Base-by-base conservation (phyloP, 2,113 vertebrate species). In the Laticauda colubrina region DNA sequence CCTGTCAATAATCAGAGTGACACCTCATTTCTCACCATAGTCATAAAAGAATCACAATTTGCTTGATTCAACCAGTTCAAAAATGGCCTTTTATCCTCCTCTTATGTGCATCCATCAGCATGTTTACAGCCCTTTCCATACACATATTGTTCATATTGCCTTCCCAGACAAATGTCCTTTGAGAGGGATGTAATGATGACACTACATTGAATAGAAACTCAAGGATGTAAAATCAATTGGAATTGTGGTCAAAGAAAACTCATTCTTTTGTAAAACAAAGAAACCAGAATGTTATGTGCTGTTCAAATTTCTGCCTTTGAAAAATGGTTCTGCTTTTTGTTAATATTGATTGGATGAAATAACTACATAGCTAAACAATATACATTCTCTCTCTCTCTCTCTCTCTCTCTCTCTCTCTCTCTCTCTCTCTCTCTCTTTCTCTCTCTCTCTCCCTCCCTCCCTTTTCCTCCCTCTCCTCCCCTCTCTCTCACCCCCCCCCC, bases 11-110 rank as follows among this genome's bases (percentile, higher is more conserved):
- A 93, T 11, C 39, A 48, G 23, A 39, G 12, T 93, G 48, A 61
- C 91, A 34, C 9, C 34, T 87, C 0, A 15, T 48, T 92, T 8
- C 57, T 6, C 57, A 64, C 6, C 11, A 54, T 26, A 4, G 45
- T 51, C 81, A 18, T 93, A 86, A 86, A 90, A 90, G 3, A 91
- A 81, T 12, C 61, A 54, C 55, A 18, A 92, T 45, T 91, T 87
- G 93, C 24, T 85, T 86, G 59, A 91, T 90, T 88, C 69, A 61
- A 39, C 24, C 59, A 2, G 64, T 91, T 92, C 69, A 88, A 85
- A 34, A 81, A 3, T 23, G 69, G 64, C 89, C 93, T 90, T 11
- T 90, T 92, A 55, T 93, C 59, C 93, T 81, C 26, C 81, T 88
- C 43, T 59, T 18, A 87, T 89, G 55, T 26, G 81, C 34, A 39